Base-by-base conservation (phyloP, 2,888 invertebrate species). In the Falcaria lacertinaria region DNA sequence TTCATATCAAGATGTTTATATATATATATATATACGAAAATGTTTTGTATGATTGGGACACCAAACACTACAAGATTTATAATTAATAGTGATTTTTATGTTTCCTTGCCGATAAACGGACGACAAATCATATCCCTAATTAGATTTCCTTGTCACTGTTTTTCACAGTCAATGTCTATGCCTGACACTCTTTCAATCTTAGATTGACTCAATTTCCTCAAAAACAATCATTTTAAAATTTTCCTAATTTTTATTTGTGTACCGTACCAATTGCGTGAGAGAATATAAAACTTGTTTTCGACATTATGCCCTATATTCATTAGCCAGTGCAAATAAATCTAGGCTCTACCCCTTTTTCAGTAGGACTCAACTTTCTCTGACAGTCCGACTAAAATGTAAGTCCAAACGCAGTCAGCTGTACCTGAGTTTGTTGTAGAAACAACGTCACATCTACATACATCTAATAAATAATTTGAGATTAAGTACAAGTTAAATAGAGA, bases 251-350 rank as follows among this genome's bases (percentile, higher is more conserved):
- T 56, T 48, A 48, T 47, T 45, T 63, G 60, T 54, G 47, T 48
- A 60, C 64, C 51, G 41, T 64, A 60, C 55, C 44, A 41, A 48
- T 54, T 45, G 51, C 40, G 49, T 54, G 38, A 45, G 36, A 7
- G 22, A 28, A 1, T 3, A 46, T 41, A 44, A 15, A 43, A 52
- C 53, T 34, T 39, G 50, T 48, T 55, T 55, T 50, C 52, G 39
- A 39, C 50, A 57, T 46, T 48, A 43, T 34, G 52, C 41, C 51
- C 39, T 49, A 55, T 25, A 37, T 37, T 14, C 37, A 16, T 15
- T 14, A 0, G 15, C 15, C 2, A 13, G 1, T 13, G 11, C 37
- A 37, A 11, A 8, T 15, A 2, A 37, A 25, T 37, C 6, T 25
- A 25, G 6, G 22, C 15, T 2, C n/a, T 25, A 37, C 8, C 1